Base-by-base conservation (phyloP, 2,113 vertebrate genomes). In the Bujurquina vittata region DNA sequence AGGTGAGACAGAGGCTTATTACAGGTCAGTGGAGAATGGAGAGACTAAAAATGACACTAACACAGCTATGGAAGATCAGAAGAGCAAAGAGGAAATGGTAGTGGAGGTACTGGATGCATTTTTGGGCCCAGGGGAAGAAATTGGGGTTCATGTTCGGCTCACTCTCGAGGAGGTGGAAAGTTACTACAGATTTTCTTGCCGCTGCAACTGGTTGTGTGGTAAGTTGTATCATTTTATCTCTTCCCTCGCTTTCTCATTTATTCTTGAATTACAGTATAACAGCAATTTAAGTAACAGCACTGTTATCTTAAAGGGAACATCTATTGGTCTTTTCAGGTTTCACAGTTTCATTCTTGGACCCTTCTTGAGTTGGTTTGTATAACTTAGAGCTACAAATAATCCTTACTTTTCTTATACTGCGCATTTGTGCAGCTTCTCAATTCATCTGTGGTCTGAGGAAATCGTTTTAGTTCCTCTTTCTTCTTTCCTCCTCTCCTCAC, bases 151-250 rank as follows among this genome's bases (percentile, higher is more conserved):
- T 7, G 81, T 95, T 2, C 83, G 89, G 33, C 94, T 96, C 76
- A 87, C 92, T 61, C 87, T 96, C 55, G 88, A 94, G 74, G 95
- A 96, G 79, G 93, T 91, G 80, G 87, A 95, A 84, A 91, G 83
- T 79, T 96, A 94, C 86, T 91, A 93, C 89, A 90, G 73, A 20
- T 93, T 95, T 49, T 91, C 87, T 8, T 83, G 93, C 78, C 85
- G 88, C 81, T 96, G 94, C 82, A 87, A 81, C 76, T 94, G 93
- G 90, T 83, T 96, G 61, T 56, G 89, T 85, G 92, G 95, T 96
- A 93, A 84, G 95, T 94, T 58, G 54, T 49, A 43, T 63, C 15
- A 58, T 31, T 12, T 31, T 26, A 59, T 2, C 12, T 14, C 22
- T 61, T 52, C 15, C 23, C 8, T 76, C 6, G 46, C 31, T 59